Conservation (phyloP, 2,113 vertebrate genomes). For the Eretmochelys imbricata region DNA sequence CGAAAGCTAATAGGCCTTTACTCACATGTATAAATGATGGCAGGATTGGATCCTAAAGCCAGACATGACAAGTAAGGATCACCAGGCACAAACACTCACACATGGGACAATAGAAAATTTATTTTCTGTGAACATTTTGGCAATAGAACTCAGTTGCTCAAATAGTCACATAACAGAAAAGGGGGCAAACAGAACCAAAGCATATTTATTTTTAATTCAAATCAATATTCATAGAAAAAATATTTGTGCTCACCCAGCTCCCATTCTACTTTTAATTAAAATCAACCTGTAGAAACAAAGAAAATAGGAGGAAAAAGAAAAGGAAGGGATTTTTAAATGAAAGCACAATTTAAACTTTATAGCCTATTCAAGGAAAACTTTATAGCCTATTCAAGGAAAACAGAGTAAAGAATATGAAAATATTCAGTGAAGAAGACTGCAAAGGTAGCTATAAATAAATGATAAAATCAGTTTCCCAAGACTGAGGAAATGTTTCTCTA, state of each 20-base stretch:
- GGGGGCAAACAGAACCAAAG: neutral
- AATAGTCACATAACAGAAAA: neutral
- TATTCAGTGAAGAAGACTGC: neutral
- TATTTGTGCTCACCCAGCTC: neutral
- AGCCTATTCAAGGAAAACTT: neutral
- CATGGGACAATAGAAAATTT: neutral
- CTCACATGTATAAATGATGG: neutral
- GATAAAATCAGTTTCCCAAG: neutral
- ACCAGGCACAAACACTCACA: neutral
- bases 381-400: neutral
- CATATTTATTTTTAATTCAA: neutral
- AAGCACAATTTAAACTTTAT: neutral
- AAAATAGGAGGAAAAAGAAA: neutral
- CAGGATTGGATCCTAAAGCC: neutral
- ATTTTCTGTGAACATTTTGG: neutral
- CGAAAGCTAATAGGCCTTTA: too few relatives aligned
- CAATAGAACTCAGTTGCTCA: neutral
- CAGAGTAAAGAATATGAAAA: neutral
- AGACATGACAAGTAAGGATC: neutral
- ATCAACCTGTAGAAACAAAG: neutral
- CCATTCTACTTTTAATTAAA: neutral
- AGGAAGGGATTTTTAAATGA: neutral
- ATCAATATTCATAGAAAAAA: neutral
- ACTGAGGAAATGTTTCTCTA: neutral
- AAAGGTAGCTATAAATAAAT: neutral